A percentile compares a stretch with the other conserved stretches of the same genome.
These are phyloP conservation scores for Drosophila nr. fundita DNA, from an alignment of 2,888 invertebrate species.

Conservation along the genomic window DNA sequence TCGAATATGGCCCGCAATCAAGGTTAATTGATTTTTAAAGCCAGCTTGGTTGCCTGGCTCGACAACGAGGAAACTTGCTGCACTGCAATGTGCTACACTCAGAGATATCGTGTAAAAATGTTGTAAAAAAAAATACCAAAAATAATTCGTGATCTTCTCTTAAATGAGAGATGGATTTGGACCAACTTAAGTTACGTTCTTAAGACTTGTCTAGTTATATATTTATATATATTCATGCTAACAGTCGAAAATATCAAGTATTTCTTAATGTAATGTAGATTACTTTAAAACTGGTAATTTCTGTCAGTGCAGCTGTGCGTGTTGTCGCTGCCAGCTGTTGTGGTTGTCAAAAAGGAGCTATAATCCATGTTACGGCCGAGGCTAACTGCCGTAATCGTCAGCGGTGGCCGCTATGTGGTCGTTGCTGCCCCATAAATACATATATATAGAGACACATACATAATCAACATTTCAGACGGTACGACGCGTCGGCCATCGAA, in stretches of 20 bases:
- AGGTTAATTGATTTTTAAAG: conserved; percentile 83
- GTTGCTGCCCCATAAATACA: conserved; percentile 46
- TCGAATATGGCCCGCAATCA: conserved; percentile 73
- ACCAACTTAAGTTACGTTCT: background rate
- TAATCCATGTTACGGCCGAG: conserved; percentile 66
- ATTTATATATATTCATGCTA: too few relatives aligned
- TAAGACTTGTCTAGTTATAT: background rate
- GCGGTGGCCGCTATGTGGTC: conserved; percentile 38
- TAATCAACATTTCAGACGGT: conserved; percentile 44
- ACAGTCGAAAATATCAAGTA: background rate
- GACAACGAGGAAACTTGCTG: conserved; percentile 48
- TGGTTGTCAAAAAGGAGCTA: conserved; percentile 69
- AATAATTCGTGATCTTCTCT: background rate
- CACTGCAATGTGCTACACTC: conserved; percentile 34
- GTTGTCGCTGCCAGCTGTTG: conserved; percentile 40
- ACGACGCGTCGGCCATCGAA: conserved; percentile 58
- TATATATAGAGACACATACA: background rate
- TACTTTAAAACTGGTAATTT: background rate
- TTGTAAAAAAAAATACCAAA: background rate
- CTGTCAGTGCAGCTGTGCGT: conserved; percentile 42
- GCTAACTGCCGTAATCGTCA: conserved; percentile 77
- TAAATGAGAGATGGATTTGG: background rate
- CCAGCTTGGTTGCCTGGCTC: conserved; percentile 38
- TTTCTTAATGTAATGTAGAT: background rate
- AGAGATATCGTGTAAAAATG: background rate